These are phyloP conservation scores for Hesperophylax magnus DNA, from an alignment of 1,140 invertebrate genomes.

Conservation along the genomic window DNA sequence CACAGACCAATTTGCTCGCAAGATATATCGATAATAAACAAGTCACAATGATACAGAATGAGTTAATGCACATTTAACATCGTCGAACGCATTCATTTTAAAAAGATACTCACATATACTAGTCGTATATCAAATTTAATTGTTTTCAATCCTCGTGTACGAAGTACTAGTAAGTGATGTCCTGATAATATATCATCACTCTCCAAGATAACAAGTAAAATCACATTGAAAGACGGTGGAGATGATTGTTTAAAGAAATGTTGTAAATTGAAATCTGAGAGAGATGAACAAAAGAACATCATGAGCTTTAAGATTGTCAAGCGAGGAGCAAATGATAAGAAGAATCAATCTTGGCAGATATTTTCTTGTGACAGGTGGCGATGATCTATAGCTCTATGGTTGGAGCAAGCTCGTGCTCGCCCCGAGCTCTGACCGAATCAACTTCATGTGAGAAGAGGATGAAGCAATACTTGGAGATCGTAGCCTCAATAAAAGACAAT, in stretches of 20 bases:
- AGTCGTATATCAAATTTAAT: slow-evolving; percentile 20
- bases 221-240: too few species aligned
- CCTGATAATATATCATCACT: not conserved
- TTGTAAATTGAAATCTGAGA: too few species aligned
- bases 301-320: not conserved
- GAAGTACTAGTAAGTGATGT: not conserved
- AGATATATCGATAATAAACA: slow-evolving; percentile 5
- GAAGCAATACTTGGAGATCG: not conserved
- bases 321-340: not conserved
- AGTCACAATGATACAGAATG: slow-evolving; percentile 3
- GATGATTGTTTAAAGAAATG: too few species aligned
- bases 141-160: not conserved
- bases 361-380: slow-evolving; percentile 13
- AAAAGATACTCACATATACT: not conserved
- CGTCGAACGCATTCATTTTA: not conserved
- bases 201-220: too few species aligned
- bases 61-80: slow-evolving; percentile 1
- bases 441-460: not conserved
- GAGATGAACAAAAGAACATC: not conserved
- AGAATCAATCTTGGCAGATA: slow-evolving; percentile 15
- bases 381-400: not conserved
- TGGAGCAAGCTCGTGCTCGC: not conserved
- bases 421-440: not conserved
- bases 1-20: not conserved
- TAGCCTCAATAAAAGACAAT: not conserved